Base-by-base conservation (phyloP, 2,797 vertebrate genomes). In the Harpagifer antarcticus region DNA sequence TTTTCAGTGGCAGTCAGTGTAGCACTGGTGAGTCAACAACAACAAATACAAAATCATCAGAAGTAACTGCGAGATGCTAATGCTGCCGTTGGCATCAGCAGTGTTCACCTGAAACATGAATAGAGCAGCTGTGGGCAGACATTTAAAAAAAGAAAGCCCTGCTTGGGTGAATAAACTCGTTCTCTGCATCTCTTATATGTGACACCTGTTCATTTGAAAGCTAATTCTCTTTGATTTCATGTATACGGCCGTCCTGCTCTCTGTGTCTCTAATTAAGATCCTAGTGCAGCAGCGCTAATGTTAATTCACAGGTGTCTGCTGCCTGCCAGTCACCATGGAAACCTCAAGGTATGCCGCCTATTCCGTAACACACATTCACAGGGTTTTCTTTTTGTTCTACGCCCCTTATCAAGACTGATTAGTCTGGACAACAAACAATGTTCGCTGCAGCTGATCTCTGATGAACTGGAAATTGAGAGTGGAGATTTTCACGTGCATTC, bases 271-370 rank as follows among this genome's bases (percentile, higher is more conserved):
- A 94, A 95, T 96, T 94, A 95, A 93, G 90, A 87, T 89, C 88
- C 83, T 65, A 81, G 56, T 82, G 83, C 84, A 80, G 83, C 83
- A 56, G 91, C 79, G 31, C 81, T 86, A 70, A 94, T 93, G 91
- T 86, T 93, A 92, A 93, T 94, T 94, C 92, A 94, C 94, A 95
- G 93, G 93, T 95, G 94, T 92, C 94, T 91, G 88, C 88, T 81
- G 87, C 90, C 92, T 85, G 82, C 88, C 74, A 68, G 93, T 95
- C 87, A 74, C 94, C 93, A 94, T 95, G 89, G 90, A 83, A 91
- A 95, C 94, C 78, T 74, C 77, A 84, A 88, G 89, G 91, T 92
- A 93, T 93, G 88, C 86, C 16, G 17, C 88, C 81, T 87, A 88
- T 89, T 90, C 86, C 47, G 0, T 75, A 83, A 76, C 83, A 78